Evolutionary conservation across 2,888 invertebrate genomes (phyloP).

Genomic region (Metopia argyrocephala): DNA sequence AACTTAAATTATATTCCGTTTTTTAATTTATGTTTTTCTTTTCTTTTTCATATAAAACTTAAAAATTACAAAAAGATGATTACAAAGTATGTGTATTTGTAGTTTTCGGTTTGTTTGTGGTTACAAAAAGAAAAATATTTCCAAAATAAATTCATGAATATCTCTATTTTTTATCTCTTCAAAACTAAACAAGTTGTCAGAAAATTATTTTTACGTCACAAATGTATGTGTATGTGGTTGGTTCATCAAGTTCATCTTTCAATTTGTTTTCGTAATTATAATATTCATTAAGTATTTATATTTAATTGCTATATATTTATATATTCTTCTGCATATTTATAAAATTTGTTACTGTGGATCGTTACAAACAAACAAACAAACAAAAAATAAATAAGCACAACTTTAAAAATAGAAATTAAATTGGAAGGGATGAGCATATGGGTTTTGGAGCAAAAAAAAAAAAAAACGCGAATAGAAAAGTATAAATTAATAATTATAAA

Average conservation of each 20-base stretch:
- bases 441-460: conserved; percentile 33
- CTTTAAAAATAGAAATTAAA: neutral
- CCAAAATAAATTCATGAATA: conserved; percentile 5
- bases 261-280: conserved; percentile 44
- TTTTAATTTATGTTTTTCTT: conserved; percentile 32
- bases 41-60: conserved; percentile 54
- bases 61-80: conserved; percentile 52
- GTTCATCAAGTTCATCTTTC: conserved; percentile 40
- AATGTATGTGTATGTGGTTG: conserved; percentile 34
- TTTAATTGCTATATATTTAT: conserved; percentile 56
- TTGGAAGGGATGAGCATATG: neutral
- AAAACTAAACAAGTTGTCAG: conserved; percentile 37
- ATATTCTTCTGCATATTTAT: conserved; percentile 61
- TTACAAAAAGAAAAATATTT: neutral
- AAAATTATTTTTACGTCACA: conserved; percentile 48
- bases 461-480: neutral
- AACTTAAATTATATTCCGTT: conserved; percentile 48
- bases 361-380: conserved; percentile 34
- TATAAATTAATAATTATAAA: conserved; percentile 41
- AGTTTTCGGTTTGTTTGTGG: conserved; percentile 60
- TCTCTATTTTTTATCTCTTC: conserved; percentile 53
- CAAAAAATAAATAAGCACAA: neutral
- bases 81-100: conserved; percentile 46
- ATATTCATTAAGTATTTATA: conserved; percentile 27
- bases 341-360: conserved; percentile 27